phyloP scores from a whole-genome alignment of 2,797 vertebrate species.

The Cyclopterus lumpus region DNA sequence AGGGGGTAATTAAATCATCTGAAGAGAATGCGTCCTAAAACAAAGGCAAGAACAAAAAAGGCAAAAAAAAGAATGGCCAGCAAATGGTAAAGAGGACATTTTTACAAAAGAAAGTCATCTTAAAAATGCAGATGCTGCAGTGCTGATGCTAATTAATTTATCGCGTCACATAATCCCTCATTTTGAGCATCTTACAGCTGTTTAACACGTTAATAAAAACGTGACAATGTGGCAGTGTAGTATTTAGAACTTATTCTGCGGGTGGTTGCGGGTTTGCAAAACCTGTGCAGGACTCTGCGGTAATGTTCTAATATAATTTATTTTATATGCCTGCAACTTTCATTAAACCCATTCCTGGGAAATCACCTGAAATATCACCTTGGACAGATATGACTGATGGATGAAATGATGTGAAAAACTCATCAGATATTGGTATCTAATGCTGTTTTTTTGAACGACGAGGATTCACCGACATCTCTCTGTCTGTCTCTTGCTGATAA shows the following conservation, averaged over 20 bases:
- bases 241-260: no score
- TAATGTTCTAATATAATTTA: background rate
- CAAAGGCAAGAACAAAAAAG: background rate
- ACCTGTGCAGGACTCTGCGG: background rate
- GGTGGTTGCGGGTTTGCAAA: no score
- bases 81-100: background rate
- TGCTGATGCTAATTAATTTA: background rate
- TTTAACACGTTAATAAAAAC: no score
- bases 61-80: background rate
- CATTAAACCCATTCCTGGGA: conserved; percentile 17
- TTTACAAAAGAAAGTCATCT: background rate
- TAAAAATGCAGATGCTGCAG: background rate
- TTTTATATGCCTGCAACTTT: background rate
- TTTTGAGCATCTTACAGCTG: no score
- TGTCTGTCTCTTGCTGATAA: conserved; percentile 26
- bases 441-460: conserved; percentile 5
- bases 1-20: background rate
- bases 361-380: conserved; percentile 22
- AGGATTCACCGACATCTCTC: conserved; percentile 26
- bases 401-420: conserved; percentile 38
- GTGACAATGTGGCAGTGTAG: background rate
- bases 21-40: background rate
- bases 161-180: background rate
- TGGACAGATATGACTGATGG: conserved; percentile 1
- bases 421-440: conserved; percentile 54